A percentile compares a stretch with the other conserved stretches of the same genome.
These are phyloP conservation scores for Pteromalus puparum DNA, from an alignment of 1,140 invertebrate species.

Conservation along the genomic window DNA sequence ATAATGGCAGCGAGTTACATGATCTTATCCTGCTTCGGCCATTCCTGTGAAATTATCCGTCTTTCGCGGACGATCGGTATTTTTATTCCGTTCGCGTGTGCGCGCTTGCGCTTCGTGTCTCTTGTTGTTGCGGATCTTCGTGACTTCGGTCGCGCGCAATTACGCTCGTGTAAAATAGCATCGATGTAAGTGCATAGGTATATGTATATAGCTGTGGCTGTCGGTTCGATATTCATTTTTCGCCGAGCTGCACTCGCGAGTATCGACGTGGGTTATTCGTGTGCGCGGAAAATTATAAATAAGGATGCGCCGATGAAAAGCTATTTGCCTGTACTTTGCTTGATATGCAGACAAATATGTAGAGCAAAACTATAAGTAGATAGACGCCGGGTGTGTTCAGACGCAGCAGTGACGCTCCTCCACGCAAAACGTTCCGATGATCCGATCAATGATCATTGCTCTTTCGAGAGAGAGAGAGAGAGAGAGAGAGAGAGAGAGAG, in stretches of 20 bases:
- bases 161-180: conserved; percentile 8
- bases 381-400: background rate
- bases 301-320: background rate
- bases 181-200: conserved; percentile 24
- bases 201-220: background rate
- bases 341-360: conserved; percentile 29
- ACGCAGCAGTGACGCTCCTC: too few species aligned
- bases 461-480: too few species aligned
- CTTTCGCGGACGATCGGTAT: conserved; percentile 40
- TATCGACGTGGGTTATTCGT: too few species aligned
- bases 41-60: conserved; percentile 47
- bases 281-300: too few species aligned
- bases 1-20: conserved; percentile 38
- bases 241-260: too few species aligned
- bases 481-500: too few species aligned
- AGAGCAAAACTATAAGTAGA: background rate
- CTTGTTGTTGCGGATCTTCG: conserved; percentile 26
- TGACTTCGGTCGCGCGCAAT: conserved; percentile 35
- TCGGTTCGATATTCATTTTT: too few species aligned
- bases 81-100: conserved; percentile 34
- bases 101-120: background rate
- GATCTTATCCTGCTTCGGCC: conserved; percentile 40
- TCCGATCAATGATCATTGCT: too few species aligned
- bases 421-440: too few species aligned
- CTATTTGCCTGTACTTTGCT: conserved; percentile 37